These are phyloP conservation scores for Grammomys surdaster DNA, from an alignment of 2,113 vertebrate genomes.

Conservation along the genomic window DNA sequence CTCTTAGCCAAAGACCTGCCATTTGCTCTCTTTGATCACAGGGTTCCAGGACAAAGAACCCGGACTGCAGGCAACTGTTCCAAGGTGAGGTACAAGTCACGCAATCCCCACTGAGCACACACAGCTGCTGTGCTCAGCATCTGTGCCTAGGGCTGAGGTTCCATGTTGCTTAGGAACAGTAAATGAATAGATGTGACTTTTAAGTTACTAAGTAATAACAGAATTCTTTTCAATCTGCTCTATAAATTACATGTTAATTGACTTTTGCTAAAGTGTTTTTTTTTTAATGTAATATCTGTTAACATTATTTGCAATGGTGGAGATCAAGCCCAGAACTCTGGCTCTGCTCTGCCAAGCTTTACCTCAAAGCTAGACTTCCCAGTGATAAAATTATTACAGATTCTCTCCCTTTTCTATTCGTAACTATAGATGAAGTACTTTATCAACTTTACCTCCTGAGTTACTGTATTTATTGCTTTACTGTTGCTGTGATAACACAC, in stretches of 20 bases:
- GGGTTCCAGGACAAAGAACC: background rate
- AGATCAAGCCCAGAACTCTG: background rate
- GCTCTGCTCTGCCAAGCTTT: no score
- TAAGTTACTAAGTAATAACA: background rate
- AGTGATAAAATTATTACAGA: background rate
- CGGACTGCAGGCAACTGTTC: background rate
- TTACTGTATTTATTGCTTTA: background rate
- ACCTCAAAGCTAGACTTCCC: background rate
- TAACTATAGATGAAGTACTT: background rate
- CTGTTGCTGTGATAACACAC: background rate
- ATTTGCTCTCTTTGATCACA: constrained; percentile 2
- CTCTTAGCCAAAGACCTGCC: background rate
- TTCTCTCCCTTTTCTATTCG: background rate
- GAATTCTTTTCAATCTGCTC: background rate
- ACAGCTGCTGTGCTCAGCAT: accelerated
- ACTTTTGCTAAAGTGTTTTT: background rate
- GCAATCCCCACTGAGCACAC: background rate
- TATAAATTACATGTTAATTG: background rate
- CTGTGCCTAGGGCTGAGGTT: background rate
- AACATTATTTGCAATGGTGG: background rate
- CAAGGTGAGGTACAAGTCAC: background rate
- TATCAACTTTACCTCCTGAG: background rate
- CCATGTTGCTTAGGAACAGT: background rate
- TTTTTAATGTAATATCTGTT: background rate
- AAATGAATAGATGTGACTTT: background rate